Evolutionary conservation across 2,797 vertebrate genomes (phyloP), one percentile per base, ranked within the genome.

Genomic region (Argyrosomus regius): DNA sequence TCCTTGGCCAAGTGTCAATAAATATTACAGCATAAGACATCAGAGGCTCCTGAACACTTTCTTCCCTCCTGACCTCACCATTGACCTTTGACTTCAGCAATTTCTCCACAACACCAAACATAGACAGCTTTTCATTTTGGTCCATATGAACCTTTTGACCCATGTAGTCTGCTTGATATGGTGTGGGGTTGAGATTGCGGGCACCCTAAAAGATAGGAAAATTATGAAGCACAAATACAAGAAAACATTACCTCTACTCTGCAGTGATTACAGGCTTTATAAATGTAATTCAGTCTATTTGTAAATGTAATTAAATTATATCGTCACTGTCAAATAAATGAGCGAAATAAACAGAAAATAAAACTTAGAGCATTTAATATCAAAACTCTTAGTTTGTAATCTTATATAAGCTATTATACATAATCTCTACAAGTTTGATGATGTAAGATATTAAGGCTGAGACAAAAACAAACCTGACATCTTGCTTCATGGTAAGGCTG

Each of bases 81-180:
- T 22, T 22, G 22, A 22, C 22, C 22, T 22, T 22, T 22, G 22
- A 22, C 22, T 22, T 22, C 22, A 22, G 22, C 22, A 22, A 22
- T 22, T 22, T 22, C 22, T 22, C 22, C 22, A 22, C 22, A 22
- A 22, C 22, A 22, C 70, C 80, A 77, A 79, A 82, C 84, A 80
- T 83, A 4, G 24, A 24, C n/a, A 86, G 52, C 26, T 86, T 86
- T 52, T 80, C 22, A 22, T 22, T 22, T 22, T 22, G 22, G 22
- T 22, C 22, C 22, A 22, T 22, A 22, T 22, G 22, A 3, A 80
- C 0, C 28, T 75, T 83, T 14, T 72, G 74, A 6, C 74, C 74
- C 54, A 83, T 66, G 39, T 81, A 75, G 6, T 77, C 77, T 31
- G 74, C 81, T 13, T 75, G 18, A 53, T 83, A 83, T 6, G 74